Base-by-base conservation (phyloP, 2,888 invertebrate species). In the Hydraecia micacea region DNA sequence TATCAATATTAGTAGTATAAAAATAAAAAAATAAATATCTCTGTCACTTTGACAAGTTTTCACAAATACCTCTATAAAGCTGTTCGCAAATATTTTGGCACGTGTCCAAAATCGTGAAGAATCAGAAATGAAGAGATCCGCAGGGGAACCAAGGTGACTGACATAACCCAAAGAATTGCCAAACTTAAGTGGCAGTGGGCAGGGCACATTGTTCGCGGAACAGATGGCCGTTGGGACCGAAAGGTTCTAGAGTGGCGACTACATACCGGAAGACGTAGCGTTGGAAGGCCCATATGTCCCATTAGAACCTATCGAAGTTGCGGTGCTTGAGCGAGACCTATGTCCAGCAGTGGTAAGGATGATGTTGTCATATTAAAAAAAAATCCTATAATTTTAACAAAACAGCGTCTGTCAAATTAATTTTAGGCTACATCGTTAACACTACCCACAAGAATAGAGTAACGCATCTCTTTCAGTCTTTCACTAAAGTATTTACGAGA, bases 401-500 rank as follows among this genome's bases (percentile, higher is more conserved):
- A 70, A 63, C 36, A 11, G 0, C 25, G 28, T 18, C 18, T 25
- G 25, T 9, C 18, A 0, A 73, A 28, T 2, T 21, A 28, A 46
- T 65, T 55, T 55, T 21, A 65, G 32, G 15, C 2, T 3, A 36
- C 52, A 65, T 42, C n/a, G 15, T 77, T 15, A 32, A 15, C 2
- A 15, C 2, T 62, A 52, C 63, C 15, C 25, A 42, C 49, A 52
- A 42, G n/a, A 81, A 75, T 32, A 58, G 55, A 49, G 5, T 18
- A 36, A 55, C 63, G 25, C 49, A 66, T 75, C 66, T 39, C 32
- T 42, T 55, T n/a, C 32, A 49, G 65, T 42, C 36, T 60, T 36
- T 32, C 25, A 62, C 52, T 76, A 67, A 80, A 83, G 28, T 80
- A 76, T 77, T 80, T 25, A 83, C 21, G 36, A 36, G 52, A 67